These are phyloP conservation scores for Erithacus rubecula DNA, from an alignment of 2,797 vertebrate genomes.

Conservation along the genomic window DNA sequence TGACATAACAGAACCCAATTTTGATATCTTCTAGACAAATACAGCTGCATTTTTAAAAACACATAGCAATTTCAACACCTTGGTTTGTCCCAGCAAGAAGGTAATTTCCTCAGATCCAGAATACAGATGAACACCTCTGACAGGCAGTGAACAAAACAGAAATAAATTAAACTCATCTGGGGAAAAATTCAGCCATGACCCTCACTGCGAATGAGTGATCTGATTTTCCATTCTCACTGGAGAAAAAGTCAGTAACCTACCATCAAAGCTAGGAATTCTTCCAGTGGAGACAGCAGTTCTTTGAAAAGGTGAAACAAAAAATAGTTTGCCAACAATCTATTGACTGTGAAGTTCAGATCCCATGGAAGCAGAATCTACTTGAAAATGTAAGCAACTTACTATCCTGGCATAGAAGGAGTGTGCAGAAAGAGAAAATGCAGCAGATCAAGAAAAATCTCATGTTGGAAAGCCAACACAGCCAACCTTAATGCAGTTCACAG, in stretches of 20 bases:
- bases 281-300: not conserved
- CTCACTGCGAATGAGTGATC: not conserved
- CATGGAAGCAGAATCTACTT: not conserved
- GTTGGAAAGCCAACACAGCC: not conserved
- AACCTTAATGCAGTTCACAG: not conserved
- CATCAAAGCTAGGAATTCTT: not conserved
- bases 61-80: not conserved
- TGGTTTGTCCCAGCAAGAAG: not conserved
- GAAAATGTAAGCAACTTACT: not conserved
- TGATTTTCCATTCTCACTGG: not conserved
- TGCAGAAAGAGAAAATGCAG: not conserved
- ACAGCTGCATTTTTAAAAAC: not conserved
- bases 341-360: not conserved
- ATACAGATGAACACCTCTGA: not conserved
- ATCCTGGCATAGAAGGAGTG: not conserved
- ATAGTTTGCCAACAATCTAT: not conserved
- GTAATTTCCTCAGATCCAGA: not conserved
- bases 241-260: not conserved
- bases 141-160: not conserved
- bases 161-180: not conserved
- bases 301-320: not conserved
- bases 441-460: not conserved
- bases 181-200: not conserved
- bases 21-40: not conserved
- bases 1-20: not conserved